Percentiles rank a stretch among this genome's conserved stretches.
Evolutionary conservation across 2,797 vertebrate species (phyloP).

Genomic region (Sebastes nivosus): DNA sequence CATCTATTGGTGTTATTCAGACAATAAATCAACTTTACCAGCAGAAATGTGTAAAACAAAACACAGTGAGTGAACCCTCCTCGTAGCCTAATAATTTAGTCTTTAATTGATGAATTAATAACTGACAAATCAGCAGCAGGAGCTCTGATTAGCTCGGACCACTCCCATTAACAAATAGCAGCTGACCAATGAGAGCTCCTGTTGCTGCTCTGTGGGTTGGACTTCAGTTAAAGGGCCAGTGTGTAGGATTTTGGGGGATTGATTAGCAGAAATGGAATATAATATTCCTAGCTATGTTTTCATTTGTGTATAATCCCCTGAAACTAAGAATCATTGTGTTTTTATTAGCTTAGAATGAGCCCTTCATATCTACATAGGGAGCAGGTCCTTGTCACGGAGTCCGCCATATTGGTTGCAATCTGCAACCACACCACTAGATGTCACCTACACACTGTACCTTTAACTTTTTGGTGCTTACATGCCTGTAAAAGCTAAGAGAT

Average conservation of each 20-base stretch:
- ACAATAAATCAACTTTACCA: background rate
- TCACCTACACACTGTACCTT: background rate
- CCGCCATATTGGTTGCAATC: accelerated
- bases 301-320: too few species aligned
- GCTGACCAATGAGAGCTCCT: background rate
- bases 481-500: too few species aligned
- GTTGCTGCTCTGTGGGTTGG: background rate
- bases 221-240: background rate
- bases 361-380: too few species aligned
- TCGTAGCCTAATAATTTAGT: background rate
- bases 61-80: background rate
- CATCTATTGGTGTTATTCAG: background rate
- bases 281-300: too few species aligned
- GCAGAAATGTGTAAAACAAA: background rate
- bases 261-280: too few species aligned
- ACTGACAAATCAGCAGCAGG: background rate
- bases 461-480: background rate
- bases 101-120: background rate
- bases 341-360: too few species aligned
- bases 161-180: too few species aligned
- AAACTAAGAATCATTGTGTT: too few species aligned
- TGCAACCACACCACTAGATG: background rate
- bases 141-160: accelerated
- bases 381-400: too few species aligned
- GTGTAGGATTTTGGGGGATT: too few species aligned